Evolutionary conservation across 1,140 invertebrate genomes (phyloP).

Genomic region (Leptonema lineaticorne): DNA sequence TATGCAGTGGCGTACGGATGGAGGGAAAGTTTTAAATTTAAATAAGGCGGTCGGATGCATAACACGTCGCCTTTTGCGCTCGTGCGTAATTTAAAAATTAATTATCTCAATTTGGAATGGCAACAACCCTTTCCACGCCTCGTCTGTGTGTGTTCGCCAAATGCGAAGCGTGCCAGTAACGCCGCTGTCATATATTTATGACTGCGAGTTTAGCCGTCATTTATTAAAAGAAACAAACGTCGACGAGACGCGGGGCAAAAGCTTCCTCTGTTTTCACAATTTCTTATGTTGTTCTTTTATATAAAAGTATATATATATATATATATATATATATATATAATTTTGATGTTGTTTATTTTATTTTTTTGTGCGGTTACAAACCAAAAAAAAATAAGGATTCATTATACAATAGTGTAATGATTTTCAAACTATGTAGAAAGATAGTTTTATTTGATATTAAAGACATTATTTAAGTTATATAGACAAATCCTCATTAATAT

Average conservation of each 20-base stretch:
- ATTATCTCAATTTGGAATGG: not conserved
- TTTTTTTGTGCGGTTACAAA: not conserved
- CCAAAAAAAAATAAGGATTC: not conserved
- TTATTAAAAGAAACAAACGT: slow-evolving; percentile 17
- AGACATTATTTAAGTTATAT: too few species aligned
- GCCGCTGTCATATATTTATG: slow-evolving; percentile 4
- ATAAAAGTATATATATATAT: too few species aligned
- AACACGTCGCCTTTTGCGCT: too few species aligned
- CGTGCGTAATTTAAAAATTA: not conserved
- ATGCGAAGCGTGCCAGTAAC: not conserved
- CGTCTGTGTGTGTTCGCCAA: not conserved
- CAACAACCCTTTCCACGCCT: not conserved
- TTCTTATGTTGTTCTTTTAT: not conserved
- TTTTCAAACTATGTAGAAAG: too few species aligned
- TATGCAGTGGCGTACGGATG: too few species aligned
- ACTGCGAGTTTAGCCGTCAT: slow-evolving; percentile 2
- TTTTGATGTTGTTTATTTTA: too few species aligned
- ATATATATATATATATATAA: too few species aligned
- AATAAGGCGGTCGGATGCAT: too few species aligned
- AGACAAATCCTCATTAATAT: too few species aligned
- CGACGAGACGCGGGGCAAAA: not conserved
- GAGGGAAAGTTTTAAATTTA: too few species aligned
- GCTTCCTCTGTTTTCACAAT: not conserved
- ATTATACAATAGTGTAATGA: too few species aligned
- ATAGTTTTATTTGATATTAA: too few species aligned